Base-by-base conservation (phyloP, 2,797 vertebrate genomes). In the Peromyscus aztecus region DNA sequence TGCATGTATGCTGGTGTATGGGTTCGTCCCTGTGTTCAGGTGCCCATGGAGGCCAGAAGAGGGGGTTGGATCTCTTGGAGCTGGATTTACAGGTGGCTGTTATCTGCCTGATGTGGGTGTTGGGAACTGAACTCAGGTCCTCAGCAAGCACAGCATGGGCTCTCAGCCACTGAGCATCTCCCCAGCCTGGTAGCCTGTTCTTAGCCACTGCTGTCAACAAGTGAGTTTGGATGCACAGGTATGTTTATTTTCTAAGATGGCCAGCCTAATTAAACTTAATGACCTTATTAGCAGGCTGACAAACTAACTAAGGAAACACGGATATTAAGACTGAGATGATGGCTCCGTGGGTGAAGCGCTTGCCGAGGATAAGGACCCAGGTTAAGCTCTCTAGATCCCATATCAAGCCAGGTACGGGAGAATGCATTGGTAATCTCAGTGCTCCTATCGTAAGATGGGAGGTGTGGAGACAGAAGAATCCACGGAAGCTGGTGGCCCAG, bases 261-360 rank as follows among this genome's bases (percentile, higher is more conserved):
- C 59, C 63, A 71, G 14, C 17, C 34, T 89, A 80, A 89, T 94
- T 89, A 81, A 88, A 12, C 90, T 88, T 21, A 83, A 75, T 76
- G 6, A 17, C 77, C 34, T 13, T 67, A 11, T 87, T 73, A 96
- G 49, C 23, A 87, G 57, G 88, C 83, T 88, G 63, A 78, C 21
- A 92, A n/a, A 23, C 37, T 93, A 40, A 19, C 55, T 69, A 40
- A 29, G 85, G 43, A 63, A 75, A 59, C n/a, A 37, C 10, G 81
- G 76, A 75, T 34, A n/a, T 40, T 37, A 24, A 57, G 24, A 19
- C 13, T 29, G 67, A 87, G 34, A 19, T 1, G 31, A 87, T 19
- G 14, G 14, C 23, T 29, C 9, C 29, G n/a, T 31, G 49, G n/a
- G 24, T 73, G 57, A 87, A 27, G n/a, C 29, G 4, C 34, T 87